These are phyloP conservation scores for Lottia gigantea DNA, from an alignment of 2,888 invertebrate species.

Conservation along the genomic window DNA sequence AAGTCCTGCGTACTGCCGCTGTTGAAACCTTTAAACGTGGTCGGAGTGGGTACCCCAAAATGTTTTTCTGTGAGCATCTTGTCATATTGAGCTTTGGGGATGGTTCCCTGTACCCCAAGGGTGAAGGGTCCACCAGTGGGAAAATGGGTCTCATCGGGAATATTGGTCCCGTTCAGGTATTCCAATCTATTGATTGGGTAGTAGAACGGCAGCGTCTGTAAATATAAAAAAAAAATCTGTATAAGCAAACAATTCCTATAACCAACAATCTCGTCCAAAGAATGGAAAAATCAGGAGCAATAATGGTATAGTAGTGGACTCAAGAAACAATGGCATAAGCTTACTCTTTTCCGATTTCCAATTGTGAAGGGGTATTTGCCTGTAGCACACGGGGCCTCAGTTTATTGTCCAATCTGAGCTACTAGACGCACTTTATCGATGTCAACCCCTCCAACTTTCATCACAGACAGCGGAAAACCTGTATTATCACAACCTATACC, in stretches of 20 bases:
- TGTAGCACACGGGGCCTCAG: not conserved
- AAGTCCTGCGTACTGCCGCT: conserved; percentile 28
- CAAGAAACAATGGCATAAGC: too few relatives aligned
- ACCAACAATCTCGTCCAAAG: too few relatives aligned
- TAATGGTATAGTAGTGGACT: too few relatives aligned
- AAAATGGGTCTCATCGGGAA: conserved; percentile 23
- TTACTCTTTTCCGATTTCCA: too few relatives aligned
- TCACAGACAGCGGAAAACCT: too few relatives aligned
- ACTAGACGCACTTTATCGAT: too few relatives aligned
- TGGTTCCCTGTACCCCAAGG: conserved; percentile 44
- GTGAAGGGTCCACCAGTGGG: conserved; percentile 24
- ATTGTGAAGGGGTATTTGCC: too few relatives aligned
- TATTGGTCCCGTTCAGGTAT: conserved; percentile 37
- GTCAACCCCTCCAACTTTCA: too few relatives aligned
- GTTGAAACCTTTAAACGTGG: conserved; percentile 52
- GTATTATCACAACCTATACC: too few relatives aligned
- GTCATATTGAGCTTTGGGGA: conserved; percentile 40
- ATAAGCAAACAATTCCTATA: too few relatives aligned
- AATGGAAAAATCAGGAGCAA: too few relatives aligned
- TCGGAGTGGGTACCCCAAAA: conserved; percentile 34
- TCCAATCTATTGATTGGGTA: conserved; percentile 39
- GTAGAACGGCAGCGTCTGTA: conserved; percentile 31
- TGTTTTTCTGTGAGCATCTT: conserved; percentile 35
- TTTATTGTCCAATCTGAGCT: too few relatives aligned
- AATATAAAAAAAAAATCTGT: not conserved